Evolutionary conservation across 2,113 vertebrate species (phyloP).

Genomic region (Tylochromis polylepis): DNA sequence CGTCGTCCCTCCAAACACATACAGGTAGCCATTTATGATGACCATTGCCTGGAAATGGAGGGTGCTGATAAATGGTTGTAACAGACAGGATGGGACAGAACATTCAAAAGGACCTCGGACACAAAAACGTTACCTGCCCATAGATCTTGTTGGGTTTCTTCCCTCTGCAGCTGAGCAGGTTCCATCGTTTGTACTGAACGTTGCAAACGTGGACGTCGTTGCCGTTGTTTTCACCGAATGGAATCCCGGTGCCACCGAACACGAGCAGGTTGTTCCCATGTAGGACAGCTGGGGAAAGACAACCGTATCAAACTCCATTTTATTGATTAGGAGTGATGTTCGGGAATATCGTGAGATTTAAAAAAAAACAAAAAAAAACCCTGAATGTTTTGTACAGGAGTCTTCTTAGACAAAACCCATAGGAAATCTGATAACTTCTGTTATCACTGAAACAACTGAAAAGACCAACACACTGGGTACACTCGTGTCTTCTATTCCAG

Average conservation of each 20-base stretch:
- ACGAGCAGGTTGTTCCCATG: slow-evolving; percentile 96
- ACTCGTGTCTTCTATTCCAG: too few species aligned
- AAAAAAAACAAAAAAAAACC: background rate
- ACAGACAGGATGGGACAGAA: background rate
- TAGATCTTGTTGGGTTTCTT: slow-evolving; percentile 97
- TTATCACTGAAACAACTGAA: too few species aligned
- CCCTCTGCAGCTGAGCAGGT: slow-evolving; percentile 88
- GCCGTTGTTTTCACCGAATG: slow-evolving; percentile 95
- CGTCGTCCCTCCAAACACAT: slow-evolving; percentile 97
- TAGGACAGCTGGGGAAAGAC: slow-evolving; percentile 78
- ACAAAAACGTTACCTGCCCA: slow-evolving; percentile 81
- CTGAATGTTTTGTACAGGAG: background rate
- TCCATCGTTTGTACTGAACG: slow-evolving; percentile 93
- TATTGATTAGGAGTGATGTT: rapidly evolving
- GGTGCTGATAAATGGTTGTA: background rate
- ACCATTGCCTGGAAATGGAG: slow-evolving; percentile 84
- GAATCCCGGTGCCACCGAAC: slow-evolving; percentile 95
- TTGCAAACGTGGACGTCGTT: slow-evolving; percentile 97
- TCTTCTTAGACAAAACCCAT: background rate
- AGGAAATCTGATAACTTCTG: too few species aligned
- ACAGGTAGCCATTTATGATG: slow-evolving; percentile 93
- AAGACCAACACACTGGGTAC: too few species aligned
- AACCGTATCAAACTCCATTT: background rate
- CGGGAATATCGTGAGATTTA: background rate
- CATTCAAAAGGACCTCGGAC: background rate